A percentile compares a stretch with the other conserved stretches of the same genome.
These are phyloP conservation scores for Amphiprion ocellaris DNA, from an alignment of 2,113 vertebrate species.

Conservation along the genomic window DNA sequence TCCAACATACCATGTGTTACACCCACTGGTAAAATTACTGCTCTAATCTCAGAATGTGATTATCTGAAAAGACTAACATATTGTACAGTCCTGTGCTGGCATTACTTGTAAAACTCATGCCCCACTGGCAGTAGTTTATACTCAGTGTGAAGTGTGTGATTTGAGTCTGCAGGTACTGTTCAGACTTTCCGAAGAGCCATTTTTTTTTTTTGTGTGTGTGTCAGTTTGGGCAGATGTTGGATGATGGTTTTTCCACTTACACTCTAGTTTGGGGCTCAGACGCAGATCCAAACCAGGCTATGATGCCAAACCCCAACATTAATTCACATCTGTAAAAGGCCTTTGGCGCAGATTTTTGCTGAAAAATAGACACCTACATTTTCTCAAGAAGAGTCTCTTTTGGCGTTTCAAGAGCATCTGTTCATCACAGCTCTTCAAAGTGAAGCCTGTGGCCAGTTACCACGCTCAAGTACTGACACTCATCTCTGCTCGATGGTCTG, in stretches of 20 bases:
- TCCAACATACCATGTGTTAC: neutral
- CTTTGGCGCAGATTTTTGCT: neutral
- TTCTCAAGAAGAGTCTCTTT: constrained; percentile 29
- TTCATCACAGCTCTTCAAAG: constrained; percentile 35
- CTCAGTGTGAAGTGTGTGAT: constrained; percentile 19
- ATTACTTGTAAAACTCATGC: constrained; percentile 1
- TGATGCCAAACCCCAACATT: constrained; percentile 19
- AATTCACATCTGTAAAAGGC: constrained; percentile 34
- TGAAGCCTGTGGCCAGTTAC: constrained; percentile 18
- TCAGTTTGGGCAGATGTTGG: constrained; percentile 30
- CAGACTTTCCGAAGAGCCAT: constrained; percentile 38
- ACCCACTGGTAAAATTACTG: neutral
- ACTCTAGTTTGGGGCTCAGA: constrained; percentile 35
- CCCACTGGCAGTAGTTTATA: constrained; percentile 10
- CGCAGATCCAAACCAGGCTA: constrained; percentile 31
- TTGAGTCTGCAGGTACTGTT: constrained; percentile 30
- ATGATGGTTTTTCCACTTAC: constrained; percentile 43
- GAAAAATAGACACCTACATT: constrained; percentile 51
- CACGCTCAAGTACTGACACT: constrained; percentile 20
- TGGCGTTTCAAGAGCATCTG: constrained; percentile 35
- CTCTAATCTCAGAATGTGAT: neutral
- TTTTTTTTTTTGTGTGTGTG: constrained; percentile 9
- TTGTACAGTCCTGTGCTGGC: neutral
- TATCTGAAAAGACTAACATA: neutral
- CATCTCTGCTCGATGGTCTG: constrained; percentile 29